Evolutionary conservation across 35 echinoderm and acorn worm species (phyloP).

Genomic region (Strongylocentrotus purpuratus): DNA sequence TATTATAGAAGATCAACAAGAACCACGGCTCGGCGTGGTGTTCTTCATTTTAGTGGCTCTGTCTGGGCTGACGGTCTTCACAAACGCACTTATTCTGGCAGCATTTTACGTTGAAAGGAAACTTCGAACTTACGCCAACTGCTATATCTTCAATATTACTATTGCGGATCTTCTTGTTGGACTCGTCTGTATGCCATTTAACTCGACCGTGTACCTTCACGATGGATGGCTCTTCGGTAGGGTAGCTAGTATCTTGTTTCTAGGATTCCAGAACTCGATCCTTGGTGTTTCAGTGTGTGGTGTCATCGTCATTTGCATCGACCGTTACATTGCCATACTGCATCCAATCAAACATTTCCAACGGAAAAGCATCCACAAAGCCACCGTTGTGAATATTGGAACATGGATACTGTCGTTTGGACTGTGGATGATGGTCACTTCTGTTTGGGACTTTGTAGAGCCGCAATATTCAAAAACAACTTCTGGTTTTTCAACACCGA

Average conservation of each 20-base stretch:
- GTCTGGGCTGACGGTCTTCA: neutral
- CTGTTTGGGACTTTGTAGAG: neutral
- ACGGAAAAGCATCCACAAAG: constrained; percentile 6
- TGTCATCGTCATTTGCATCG: neutral
- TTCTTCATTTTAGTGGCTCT: neutral
- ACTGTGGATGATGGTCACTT: constrained; percentile 30
- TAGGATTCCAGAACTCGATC: constrained; percentile 10
- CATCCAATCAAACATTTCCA: constrained; percentile 46
- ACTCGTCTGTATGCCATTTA: constrained; percentile 35
- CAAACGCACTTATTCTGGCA: neutral
- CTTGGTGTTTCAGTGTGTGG: neutral
- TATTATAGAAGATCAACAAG: neutral
- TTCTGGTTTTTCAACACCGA: neutral
- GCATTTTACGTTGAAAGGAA: neutral
- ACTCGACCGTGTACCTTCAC: neutral
- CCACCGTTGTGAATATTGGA: neutral
- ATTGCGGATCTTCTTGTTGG: constrained; percentile 12
- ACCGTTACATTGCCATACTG: neutral
- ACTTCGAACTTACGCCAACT: neutral
- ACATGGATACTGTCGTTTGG: constrained; percentile 46
- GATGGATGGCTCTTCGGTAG: neutral
- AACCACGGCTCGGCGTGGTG: neutral
- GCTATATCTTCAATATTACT: neutral
- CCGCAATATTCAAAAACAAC: neutral
- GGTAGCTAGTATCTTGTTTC: neutral